Conservation (phyloP, 1,140 invertebrate species). For the Steinernema feltiae region DNA sequence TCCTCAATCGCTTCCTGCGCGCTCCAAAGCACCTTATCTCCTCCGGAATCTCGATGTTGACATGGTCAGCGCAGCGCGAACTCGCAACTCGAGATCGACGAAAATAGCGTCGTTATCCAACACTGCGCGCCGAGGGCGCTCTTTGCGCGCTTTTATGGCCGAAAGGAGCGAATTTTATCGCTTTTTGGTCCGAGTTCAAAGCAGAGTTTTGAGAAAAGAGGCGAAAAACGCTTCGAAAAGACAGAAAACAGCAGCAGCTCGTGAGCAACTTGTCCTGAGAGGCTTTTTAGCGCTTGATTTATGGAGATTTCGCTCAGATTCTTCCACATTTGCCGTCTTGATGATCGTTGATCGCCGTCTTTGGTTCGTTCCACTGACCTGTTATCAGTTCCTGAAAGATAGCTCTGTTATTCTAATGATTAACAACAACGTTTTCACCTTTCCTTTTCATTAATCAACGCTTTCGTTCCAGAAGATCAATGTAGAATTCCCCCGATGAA, state of each 20-base stretch:
- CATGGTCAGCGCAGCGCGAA: background rate
- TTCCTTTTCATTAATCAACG: background rate
- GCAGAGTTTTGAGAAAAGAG: background rate
- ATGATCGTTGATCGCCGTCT: too few species aligned
- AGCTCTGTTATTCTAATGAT: too few species aligned
- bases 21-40: background rate
- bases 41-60: background rate
- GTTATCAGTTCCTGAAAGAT: too few species aligned
- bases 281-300: too few species aligned
- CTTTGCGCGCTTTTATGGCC: background rate
- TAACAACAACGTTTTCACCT: too few species aligned
- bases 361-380: too few species aligned
- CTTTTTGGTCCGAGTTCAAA: background rate
- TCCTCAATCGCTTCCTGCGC: too few species aligned
- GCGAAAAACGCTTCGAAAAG: too few species aligned
- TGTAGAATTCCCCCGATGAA: background rate
- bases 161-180: background rate
- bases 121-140: background rate
- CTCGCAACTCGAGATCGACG: background rate
- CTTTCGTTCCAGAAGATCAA: background rate
- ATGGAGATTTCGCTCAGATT: too few species aligned
- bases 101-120: conserved; percentile 5
- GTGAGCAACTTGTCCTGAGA: too few species aligned
- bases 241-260: too few species aligned
- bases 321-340: too few species aligned